These are phyloP conservation scores for Brachyalestes nurse DNA, from an alignment of 2,797 vertebrate genomes.

Conservation along the genomic window DNA sequence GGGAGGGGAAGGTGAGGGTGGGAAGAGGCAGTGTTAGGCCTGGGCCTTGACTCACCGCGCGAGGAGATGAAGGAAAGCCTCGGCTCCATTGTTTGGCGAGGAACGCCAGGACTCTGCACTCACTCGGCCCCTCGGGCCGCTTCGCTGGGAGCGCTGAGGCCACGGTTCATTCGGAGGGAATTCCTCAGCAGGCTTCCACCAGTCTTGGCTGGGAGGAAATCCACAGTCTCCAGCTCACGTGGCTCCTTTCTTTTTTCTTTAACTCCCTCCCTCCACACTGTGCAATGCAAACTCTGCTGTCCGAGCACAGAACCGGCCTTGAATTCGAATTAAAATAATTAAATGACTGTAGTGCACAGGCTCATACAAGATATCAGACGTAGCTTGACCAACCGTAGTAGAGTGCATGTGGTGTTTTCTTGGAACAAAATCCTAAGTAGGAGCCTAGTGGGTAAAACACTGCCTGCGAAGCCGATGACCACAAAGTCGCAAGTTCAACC, in stretches of 20 bases:
- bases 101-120: constrained; percentile 64
- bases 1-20: constrained; percentile 45
- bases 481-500: no score
- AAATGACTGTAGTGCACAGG: background rate
- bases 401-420: no score
- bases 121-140: constrained; percentile 49
- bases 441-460: no score
- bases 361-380: background rate
- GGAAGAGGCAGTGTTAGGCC: constrained; percentile 59
- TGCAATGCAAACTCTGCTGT: background rate
- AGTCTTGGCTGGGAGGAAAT: constrained; percentile 59
- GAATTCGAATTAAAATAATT: background rate
- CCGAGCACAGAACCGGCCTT: background rate
- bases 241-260: background rate
- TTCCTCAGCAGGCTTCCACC: constrained; percentile 66
- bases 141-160: constrained; percentile 48
- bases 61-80: constrained; percentile 48
- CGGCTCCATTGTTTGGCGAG: constrained; percentile 63
- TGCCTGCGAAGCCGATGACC: no score
- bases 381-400: no score
- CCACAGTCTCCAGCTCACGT: constrained; percentile 48
- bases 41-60: constrained; percentile 49
- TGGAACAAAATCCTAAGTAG: no score
- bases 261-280: background rate
- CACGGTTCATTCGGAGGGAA: constrained; percentile 71